phyloP scores from a whole-genome alignment of 2,113 vertebrate genomes.

The Festucalex cinctus region DNA sequence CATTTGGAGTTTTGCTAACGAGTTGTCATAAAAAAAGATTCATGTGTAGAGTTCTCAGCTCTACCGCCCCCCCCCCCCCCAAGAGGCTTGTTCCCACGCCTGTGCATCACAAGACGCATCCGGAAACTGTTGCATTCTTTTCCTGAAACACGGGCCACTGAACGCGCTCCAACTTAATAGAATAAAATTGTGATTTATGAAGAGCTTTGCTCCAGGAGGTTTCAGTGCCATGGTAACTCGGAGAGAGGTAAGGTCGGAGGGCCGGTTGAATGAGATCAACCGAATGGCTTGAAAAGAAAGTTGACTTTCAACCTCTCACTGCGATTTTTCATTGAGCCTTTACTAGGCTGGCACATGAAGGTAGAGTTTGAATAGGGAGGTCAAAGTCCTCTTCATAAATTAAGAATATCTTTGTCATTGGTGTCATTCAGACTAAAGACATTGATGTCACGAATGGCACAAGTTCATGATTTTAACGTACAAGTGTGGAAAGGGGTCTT shows the following conservation, averaged over 20 bases:
- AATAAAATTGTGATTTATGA: conserved; percentile 69
- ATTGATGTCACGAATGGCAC: conserved; percentile 17
- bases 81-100: conserved; percentile 43
- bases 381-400: conserved; percentile 61
- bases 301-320: conserved; percentile 63
- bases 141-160: conserved; percentile 47
- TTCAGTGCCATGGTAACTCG: conserved; percentile 69
- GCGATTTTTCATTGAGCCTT: conserved; percentile 54
- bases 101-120: conserved; percentile 27
- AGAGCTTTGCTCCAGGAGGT: conserved; percentile 47
- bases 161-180: conserved; percentile 51
- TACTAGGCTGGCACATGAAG: conserved; percentile 32
- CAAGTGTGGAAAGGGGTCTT: background rate
- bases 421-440: conserved; percentile 16
- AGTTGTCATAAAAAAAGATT: conserved; percentile 35
- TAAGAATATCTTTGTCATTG: conserved; percentile 17
- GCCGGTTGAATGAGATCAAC: conserved; percentile 35
- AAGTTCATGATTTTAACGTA: conserved; percentile 42
- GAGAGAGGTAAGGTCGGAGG: conserved; percentile 49
- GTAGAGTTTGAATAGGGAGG: conserved; percentile 51
- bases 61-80: no score
- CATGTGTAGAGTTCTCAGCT: background rate
- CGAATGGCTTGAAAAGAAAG: conserved; percentile 39
- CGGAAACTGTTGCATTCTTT: conserved; percentile 47
- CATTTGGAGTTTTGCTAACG: conserved; percentile 53